These are phyloP conservation scores for Drosophila punjabiensis DNA, from an alignment of 1,140 invertebrate species.

Conservation along the genomic window DNA sequence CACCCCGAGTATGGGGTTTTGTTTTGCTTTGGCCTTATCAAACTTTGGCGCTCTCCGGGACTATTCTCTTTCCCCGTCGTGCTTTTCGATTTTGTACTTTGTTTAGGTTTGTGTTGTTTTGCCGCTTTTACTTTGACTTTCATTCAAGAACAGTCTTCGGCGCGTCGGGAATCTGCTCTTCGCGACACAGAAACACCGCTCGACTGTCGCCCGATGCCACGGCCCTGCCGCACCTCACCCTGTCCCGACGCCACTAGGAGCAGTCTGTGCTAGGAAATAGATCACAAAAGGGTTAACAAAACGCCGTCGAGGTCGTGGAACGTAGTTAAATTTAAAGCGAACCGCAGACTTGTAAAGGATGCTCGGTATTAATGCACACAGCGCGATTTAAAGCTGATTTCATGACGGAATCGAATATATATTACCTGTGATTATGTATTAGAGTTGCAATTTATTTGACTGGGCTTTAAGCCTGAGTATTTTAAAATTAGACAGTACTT, in stretches of 20 bases:
- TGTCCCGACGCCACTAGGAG: slow-evolving; percentile 43
- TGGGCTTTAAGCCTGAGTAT: background rate
- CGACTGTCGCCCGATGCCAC: slow-evolving; percentile 40
- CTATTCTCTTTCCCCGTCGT: slow-evolving; percentile 40
- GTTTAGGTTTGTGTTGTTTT: slow-evolving; percentile 84
- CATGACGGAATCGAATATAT: background rate
- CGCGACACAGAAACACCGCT: slow-evolving; percentile 73
- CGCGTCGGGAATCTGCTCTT: slow-evolving; percentile 50
- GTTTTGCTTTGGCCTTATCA: slow-evolving; percentile 76
- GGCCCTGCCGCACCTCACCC: slow-evolving; percentile 16
- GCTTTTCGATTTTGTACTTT: slow-evolving; percentile 72
- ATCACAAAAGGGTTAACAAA: slow-evolving; percentile 78
- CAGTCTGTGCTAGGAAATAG: slow-evolving; percentile 65
- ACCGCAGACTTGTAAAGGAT: slow-evolving; percentile 1
- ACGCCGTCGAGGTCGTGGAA: slow-evolving; percentile 58
- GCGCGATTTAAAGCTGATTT: slow-evolving; percentile 3
- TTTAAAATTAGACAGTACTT: background rate
- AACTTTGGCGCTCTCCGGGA: slow-evolving; percentile 67
- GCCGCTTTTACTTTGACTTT: slow-evolving; percentile 85
- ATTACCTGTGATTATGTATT: background rate
- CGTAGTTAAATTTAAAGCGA: slow-evolving; percentile 61
- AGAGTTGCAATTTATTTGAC: background rate
- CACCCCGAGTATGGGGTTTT: slow-evolving; percentile 9
- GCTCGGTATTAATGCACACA: background rate
- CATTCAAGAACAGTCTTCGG: slow-evolving; percentile 80